Percentiles rank a stretch among this genome's conserved stretches.
phyloP scores from a whole-genome alignment of 2,113 vertebrate genomes.

The Romanogobio albipinnatus region DNA sequence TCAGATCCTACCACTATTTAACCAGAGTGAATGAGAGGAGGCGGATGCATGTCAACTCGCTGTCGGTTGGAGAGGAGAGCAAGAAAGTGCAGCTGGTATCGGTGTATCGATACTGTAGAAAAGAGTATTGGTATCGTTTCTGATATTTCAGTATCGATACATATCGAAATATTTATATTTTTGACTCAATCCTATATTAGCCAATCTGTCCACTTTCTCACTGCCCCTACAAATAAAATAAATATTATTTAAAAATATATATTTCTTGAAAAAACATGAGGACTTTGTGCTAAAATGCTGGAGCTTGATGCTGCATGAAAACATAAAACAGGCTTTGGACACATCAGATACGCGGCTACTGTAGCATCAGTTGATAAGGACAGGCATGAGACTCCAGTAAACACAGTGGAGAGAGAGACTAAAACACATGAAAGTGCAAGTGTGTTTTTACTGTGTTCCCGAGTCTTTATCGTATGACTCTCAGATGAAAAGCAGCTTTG shows the following conservation, averaged over 20 bases:
- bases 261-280: not conserved
- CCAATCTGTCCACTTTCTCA: not conserved
- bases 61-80: no score
- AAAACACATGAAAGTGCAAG: not conserved
- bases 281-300: not conserved
- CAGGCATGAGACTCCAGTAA: not conserved
- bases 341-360: not conserved
- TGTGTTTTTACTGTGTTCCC: not conserved
- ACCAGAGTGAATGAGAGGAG: no score
- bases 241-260: no score
- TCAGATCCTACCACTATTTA: no score
- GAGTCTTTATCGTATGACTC: conserved; percentile 3
- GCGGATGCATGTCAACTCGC: no score
- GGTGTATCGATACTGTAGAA: no score
- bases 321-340: not conserved
- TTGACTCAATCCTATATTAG: not conserved
- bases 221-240: not conserved
- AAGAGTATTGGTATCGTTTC: no score
- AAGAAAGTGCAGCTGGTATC: no score
- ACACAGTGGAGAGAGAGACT: not conserved
- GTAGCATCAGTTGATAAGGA: not conserved
- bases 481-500: conserved; percentile 34
- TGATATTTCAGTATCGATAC: no score
- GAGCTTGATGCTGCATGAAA: not conserved
- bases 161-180: no score